Evolutionary conservation across 2,797 vertebrate genomes (phyloP).

Genomic region (Sebastes elongatus): DNA sequence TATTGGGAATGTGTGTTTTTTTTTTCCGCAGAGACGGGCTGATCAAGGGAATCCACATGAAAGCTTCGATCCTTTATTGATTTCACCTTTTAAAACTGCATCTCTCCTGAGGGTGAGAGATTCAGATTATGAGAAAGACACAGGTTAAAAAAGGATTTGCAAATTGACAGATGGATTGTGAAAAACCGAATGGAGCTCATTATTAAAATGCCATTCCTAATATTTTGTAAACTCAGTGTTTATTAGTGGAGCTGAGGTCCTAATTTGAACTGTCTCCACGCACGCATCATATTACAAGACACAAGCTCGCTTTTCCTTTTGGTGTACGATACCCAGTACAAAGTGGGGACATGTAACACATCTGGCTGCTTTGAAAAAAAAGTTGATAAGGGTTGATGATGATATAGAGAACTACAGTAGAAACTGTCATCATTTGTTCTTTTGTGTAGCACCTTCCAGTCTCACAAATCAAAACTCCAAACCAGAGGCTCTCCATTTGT

Average conservation of each 20-base stretch:
- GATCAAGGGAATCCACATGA: constrained; percentile 58
- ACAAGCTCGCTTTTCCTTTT: constrained; percentile 25
- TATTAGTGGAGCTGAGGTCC: constrained; percentile 55
- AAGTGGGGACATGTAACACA: constrained; percentile 68
- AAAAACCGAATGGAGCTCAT: constrained; percentile 38
- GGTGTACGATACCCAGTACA: constrained; percentile 49
- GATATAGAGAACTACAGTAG: constrained; percentile 60
- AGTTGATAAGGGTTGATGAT: constrained; percentile 71
- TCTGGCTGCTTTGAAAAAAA: constrained; percentile 62
- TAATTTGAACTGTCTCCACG: constrained; percentile 68
- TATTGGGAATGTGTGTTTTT: constrained; percentile 28
- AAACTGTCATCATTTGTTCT: constrained; percentile 69
- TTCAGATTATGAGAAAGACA: constrained; percentile 46
- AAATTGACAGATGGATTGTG: constrained; percentile 54
- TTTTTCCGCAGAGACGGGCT: constrained; percentile 24
- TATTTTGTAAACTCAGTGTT: constrained; percentile 60
- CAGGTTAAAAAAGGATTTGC: constrained; percentile 49
- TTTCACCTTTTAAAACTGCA: constrained; percentile 57
- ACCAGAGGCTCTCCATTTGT: constrained; percentile 74
- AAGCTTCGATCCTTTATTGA: constrained; percentile 66
- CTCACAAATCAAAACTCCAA: constrained; percentile 76
- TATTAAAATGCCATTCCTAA: constrained; percentile 68
- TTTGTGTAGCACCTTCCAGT: constrained; percentile 67
- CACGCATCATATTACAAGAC: constrained; percentile 61
- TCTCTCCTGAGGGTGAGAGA: constrained; percentile 41